phyloP scores from a whole-genome alignment of 2,888 invertebrate species.

The Lathronympha strigana region DNA sequence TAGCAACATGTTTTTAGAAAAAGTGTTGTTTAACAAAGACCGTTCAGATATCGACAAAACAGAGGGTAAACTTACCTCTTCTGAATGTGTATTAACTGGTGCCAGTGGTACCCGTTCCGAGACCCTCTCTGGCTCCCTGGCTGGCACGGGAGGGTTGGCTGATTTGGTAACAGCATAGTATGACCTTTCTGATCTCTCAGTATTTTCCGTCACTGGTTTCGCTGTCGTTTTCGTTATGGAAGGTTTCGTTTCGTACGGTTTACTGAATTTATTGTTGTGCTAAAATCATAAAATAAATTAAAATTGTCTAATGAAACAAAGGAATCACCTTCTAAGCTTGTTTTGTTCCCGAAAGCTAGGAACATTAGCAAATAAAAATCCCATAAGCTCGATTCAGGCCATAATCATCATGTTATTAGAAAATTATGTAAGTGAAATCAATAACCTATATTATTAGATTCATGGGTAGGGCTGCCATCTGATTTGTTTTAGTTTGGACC shows the following conservation, averaged over 20 bases:
- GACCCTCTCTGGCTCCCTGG: conserved; percentile 25
- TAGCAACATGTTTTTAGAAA: no score
- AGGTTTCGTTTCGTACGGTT: conserved; percentile 42
- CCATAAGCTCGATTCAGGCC: no score
- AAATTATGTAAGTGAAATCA: no score
- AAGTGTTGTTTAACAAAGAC: not conserved
- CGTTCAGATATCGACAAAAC: not conserved
- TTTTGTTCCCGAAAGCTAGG: no score
- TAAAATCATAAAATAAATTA: conserved; percentile 26
- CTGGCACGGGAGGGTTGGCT: conserved; percentile 19
- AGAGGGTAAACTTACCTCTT: conserved; percentile 31
- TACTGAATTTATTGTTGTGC: conserved; percentile 43
- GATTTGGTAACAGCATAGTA: conserved; percentile 21
- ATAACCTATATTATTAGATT: no score
- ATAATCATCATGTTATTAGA: no score
- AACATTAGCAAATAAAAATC: no score
- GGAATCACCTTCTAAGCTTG: no score
- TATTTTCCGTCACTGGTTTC: conserved; percentile 40
- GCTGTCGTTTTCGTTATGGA: conserved; percentile 37
- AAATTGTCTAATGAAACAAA: no score
- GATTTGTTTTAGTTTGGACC: no score
- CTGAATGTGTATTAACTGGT: conserved; percentile 18
- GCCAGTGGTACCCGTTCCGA: conserved; percentile 11
- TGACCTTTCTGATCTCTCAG: conserved; percentile 41
- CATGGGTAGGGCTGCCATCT: no score